Base-by-base conservation (phyloP, 2,888 invertebrate genomes). In the Rhyacophila evoluta region DNA sequence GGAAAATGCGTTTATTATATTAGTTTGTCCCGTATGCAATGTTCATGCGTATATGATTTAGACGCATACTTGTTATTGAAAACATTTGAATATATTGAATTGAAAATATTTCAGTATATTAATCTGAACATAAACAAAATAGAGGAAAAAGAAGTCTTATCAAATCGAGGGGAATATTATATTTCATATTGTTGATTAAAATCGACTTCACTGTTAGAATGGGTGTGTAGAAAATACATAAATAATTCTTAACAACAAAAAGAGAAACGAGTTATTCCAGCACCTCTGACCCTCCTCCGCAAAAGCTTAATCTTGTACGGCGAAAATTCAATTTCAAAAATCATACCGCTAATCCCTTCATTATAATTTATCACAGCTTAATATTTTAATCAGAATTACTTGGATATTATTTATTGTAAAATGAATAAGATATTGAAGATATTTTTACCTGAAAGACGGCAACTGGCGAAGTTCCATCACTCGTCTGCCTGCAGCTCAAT, bases 401-500 rank as follows among this genome's bases (percentile, higher is more conserved):
- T 8, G 1, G 1, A 39, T 12, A 15, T 12, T 12, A 12, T 2
- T 39, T 4, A 39, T 12, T 39, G 0, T n/a, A n/a, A n/a, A n/a
- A n/a, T n/a, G n/a, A n/a, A n/a, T n/a, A n/a, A n/a, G n/a, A n/a
- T n/a, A n/a, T n/a, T 33, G 29, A 33, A 6, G 2, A 33, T 33
- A 5, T 36, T 12, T 25, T 55, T 74, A 82, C 82, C 81, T 82
- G 82, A 70, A 82, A 82, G 15, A 78, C 74, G 37, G 78, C 81
- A n/a, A 81, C 76, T 6, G 81, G 77, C n/a, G 41, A 37, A 6
- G 74, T 39, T n/a, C 68, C 77, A 12, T 69, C 72, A 67, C 79
- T 81, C 11, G 67, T 73, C 28, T 81, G 81, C 11, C 79, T 28
- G 39, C 78, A 79, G 70, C 80, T 80, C 3, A 82, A 77, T 37